These are phyloP conservation scores for Dioctria linearis DNA, from an alignment of 2,888 invertebrate species.

Conservation along the genomic window DNA sequence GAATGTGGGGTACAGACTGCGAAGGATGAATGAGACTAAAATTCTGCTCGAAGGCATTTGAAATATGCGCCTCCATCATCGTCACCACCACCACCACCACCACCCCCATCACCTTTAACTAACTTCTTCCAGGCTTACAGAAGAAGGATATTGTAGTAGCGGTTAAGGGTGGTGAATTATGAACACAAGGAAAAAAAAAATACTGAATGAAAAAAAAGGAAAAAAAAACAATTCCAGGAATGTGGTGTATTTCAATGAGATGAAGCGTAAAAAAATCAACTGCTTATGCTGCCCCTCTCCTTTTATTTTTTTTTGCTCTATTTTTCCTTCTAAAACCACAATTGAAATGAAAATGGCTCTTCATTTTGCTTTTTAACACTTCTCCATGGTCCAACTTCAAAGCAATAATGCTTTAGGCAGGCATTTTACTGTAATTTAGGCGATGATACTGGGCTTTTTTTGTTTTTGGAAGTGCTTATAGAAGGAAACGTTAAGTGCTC, in stretches of 20 bases:
- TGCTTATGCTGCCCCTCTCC: neutral
- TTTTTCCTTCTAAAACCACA: neutral
- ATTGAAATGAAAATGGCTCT: constrained; percentile 38
- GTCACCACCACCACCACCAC: no score
- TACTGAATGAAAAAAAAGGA: constrained; percentile 7
- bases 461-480: constrained; percentile 29
- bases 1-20: no score
- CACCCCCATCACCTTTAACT: neutral
- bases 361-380: constrained; percentile 40
- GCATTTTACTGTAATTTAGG: constrained; percentile 41
- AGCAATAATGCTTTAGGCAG: constrained; percentile 31
- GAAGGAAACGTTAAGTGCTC: constrained; percentile 44
- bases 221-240: constrained; percentile 17
- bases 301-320: no score
- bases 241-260: constrained; percentile 40
- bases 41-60: constrained; percentile 17
- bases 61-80: constrained; percentile 28
- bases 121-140: neutral
- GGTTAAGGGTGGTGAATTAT: constrained; percentile 22
- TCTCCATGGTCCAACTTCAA: constrained; percentile 29
- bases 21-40: neutral
- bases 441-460: constrained; percentile 3
- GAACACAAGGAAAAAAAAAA: constrained; percentile 20
- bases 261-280: constrained; percentile 45
- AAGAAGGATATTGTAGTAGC: constrained; percentile 12